Evolutionary conservation across 35 echinoderm and acorn worm genomes (phyloP).

Genomic region (Anneissia japonica): DNA sequence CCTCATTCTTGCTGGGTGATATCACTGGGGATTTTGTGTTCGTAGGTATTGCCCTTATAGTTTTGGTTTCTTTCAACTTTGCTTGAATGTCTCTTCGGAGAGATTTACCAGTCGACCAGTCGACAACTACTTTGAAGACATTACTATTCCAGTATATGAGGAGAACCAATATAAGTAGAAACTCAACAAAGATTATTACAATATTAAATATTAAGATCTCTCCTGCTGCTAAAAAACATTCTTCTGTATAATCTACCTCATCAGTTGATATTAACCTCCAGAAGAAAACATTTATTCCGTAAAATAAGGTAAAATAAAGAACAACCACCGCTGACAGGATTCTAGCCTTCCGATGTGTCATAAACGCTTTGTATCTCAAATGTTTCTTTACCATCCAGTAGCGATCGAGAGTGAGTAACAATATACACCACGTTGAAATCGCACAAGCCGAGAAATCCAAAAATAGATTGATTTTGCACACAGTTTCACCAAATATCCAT

Average conservation of each 20-base stretch:
- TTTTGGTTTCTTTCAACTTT: slow-evolving; percentile 15
- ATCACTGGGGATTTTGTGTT: not conserved
- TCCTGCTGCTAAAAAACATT: not conserved
- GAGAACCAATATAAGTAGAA: not conserved
- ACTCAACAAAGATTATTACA: not conserved
- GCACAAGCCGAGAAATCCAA: slow-evolving; percentile 30
- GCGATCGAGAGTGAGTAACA: slow-evolving; percentile 44
- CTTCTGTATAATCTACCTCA: slow-evolving; percentile 8
- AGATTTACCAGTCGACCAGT: not conserved
- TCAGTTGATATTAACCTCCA: not conserved
- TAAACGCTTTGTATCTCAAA: slow-evolving; percentile 18
- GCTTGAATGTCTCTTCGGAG: slow-evolving; percentile 15
- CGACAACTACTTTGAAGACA: not conserved
- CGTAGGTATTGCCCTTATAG: not conserved
- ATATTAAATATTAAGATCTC: slow-evolving; percentile 28
- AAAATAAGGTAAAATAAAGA: not conserved
- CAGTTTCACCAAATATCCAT: slow-evolving; percentile 22
- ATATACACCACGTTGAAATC: slow-evolving; percentile 13
- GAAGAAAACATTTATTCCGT: slow-evolving; percentile 1
- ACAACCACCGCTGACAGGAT: not conserved
- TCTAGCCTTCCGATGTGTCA: not conserved
- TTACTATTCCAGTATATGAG: not conserved
- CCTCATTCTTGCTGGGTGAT: not conserved
- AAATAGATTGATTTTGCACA: slow-evolving; percentile 22
- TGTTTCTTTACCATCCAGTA: slow-evolving; percentile 26